Conservation (phyloP, 2,888 invertebrate genomes). For the Lepidocyrtinus sp. region DNA sequence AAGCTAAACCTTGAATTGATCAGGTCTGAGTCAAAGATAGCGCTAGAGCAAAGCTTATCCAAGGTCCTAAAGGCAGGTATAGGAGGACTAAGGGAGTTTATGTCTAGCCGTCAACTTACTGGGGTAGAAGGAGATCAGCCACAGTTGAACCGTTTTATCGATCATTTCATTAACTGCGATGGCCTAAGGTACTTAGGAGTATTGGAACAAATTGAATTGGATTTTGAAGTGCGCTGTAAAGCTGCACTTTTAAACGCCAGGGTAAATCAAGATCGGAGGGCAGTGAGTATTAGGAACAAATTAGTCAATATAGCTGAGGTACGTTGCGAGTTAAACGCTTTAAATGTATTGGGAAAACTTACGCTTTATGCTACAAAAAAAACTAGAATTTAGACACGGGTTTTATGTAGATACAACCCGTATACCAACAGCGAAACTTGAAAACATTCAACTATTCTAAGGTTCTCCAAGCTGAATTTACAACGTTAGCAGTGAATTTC, state of each 20-base stretch:
- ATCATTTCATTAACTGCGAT: conserved; percentile 42
- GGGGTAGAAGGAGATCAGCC: neutral
- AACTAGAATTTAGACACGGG: no score
- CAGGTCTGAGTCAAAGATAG: conserved; percentile 6
- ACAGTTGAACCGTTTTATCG: conserved; percentile 27
- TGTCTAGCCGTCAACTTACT: conserved; percentile 6
- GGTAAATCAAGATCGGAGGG: neutral
- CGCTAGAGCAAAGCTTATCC: conserved; percentile 17
- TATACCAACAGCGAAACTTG: conserved; percentile 46
- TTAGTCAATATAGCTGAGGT: conserved; percentile 25
- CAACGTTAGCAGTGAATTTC: conserved; percentile 41
- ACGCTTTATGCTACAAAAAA: no score
- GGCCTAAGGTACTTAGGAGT: conserved; percentile 39
- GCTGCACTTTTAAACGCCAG: neutral
- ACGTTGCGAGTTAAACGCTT: no score
- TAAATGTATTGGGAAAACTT: no score
- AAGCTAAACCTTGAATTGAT: conserved; percentile 18
- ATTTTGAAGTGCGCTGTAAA: no score
- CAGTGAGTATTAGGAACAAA: neutral
- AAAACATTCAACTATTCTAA: conserved; percentile 57
- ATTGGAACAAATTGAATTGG: conserved; percentile 43
- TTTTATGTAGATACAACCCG: conserved; percentile 34
- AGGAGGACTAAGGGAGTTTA: conserved; percentile 29
- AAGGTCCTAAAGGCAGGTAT: conserved; percentile 26
- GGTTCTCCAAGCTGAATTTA: conserved; percentile 37